These are phyloP conservation scores for Drosophila quinaria DNA, from an alignment of 2,888 invertebrate genomes.

Conservation along the genomic window DNA sequence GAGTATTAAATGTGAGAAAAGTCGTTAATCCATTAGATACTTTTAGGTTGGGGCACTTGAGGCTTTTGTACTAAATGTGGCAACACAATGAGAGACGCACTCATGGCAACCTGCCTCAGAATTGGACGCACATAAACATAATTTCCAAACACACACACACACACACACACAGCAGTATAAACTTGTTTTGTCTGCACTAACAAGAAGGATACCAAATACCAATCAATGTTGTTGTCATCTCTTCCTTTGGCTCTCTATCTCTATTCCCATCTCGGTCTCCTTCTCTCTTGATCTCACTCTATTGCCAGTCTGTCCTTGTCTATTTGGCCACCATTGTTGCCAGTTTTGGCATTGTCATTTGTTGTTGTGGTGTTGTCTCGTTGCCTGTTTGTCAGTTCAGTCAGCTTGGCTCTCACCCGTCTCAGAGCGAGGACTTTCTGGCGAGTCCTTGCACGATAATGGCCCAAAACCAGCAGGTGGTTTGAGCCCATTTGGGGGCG, in stretches of 20 bases:
- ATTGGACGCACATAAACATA: conserved; percentile 52
- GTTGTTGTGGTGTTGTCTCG: conserved; percentile 58
- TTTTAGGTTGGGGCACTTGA: conserved; percentile 51
- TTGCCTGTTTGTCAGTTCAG: conserved; percentile 69
- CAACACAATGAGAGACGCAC: conserved; percentile 56
- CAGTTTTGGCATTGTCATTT: conserved; percentile 65
- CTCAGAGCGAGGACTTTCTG: conserved; percentile 21
- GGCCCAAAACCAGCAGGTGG: conserved; percentile 76
- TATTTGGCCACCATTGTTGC: conserved; percentile 65
- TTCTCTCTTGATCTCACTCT: conserved; percentile 36
- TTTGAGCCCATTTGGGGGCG: conserved; percentile 60
- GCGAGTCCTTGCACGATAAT: conserved; percentile 60
- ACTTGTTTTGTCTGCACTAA: conserved; percentile 62
- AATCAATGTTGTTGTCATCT: conserved; percentile 68
- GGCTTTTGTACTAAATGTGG: conserved; percentile 56
- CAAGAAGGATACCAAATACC: conserved; percentile 74
- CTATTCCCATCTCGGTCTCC: conserved; percentile 3
- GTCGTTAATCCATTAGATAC: conserved; percentile 70
- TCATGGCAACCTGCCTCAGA: conserved; percentile 49
- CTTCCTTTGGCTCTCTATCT: conserved; percentile 30
- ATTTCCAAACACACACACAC: conserved; percentile 43
- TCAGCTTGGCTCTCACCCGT: conserved; percentile 44
- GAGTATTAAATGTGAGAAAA: conserved; percentile 26
- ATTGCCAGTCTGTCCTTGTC: conserved; percentile 45
- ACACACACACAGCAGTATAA: conserved; percentile 18